phyloP scores from a whole-genome alignment of 2,797 vertebrate genomes.

The Pitangus sulphuratus region DNA sequence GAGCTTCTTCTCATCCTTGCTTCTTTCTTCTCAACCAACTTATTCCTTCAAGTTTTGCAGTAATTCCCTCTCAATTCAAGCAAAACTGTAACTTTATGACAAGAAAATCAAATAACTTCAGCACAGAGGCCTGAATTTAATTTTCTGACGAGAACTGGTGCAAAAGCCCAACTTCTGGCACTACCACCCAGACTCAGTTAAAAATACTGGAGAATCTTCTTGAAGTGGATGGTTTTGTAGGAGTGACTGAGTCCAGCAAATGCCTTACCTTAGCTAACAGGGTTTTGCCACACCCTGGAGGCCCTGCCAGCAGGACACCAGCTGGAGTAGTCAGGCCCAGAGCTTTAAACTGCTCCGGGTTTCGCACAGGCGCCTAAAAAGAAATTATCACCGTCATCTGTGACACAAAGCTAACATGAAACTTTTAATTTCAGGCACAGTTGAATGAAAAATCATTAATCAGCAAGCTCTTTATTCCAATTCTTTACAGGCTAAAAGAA shows the following conservation, averaged over 20 bases:
- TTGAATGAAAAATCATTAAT: neutral
- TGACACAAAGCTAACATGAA: neutral
- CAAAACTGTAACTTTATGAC: neutral
- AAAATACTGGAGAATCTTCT: neutral
- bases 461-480: neutral
- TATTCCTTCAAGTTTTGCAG: neutral
- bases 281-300: slow-evolving; percentile 96
- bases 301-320: slow-evolving; percentile 93
- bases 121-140: neutral
- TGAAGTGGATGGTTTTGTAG: neutral
- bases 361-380: slow-evolving; percentile 88
- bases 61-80: neutral
- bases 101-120: neutral
- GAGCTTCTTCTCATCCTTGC: neutral
- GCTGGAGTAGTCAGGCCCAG: slow-evolving; percentile 89
- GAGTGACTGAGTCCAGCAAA: neutral
- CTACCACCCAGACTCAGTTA: neutral
- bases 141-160: neutral
- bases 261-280: slow-evolving; percentile 90
- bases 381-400: neutral
- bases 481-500: neutral
- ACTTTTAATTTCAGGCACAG: neutral
- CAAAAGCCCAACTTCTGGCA: neutral
- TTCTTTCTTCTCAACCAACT: neutral
- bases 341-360: slow-evolving; percentile 88